Conservation (phyloP, 2,888 invertebrate species). For the Coelinius sp. region DNA sequence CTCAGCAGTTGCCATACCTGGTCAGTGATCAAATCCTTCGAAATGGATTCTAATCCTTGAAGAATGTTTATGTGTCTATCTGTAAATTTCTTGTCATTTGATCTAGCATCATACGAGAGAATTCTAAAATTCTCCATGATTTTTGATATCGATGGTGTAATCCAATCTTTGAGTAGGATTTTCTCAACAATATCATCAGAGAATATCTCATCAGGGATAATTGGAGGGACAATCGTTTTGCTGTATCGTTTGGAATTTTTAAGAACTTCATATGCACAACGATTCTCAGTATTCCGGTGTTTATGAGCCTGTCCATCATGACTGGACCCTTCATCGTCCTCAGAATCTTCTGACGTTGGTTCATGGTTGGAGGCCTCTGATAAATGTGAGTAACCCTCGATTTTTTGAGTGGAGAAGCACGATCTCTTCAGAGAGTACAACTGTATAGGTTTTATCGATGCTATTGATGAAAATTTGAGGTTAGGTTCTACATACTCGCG, state of each 20-base stretch:
- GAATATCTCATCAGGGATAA: constrained; percentile 31
- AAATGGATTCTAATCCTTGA: constrained; percentile 63
- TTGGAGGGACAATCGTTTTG: constrained; percentile 27
- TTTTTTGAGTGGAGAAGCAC: neutral
- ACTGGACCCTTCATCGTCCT: constrained; percentile 48
- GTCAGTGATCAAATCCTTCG: constrained; percentile 73
- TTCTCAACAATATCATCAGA: constrained; percentile 59
- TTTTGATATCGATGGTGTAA: constrained; percentile 57
- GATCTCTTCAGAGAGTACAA: neutral
- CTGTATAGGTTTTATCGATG: neutral
- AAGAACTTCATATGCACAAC: constrained; percentile 70
- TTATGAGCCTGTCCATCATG: too few species aligned
- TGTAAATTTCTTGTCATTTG: constrained; percentile 68
- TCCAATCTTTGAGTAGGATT: constrained; percentile 48
- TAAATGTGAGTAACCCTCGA: neutral
- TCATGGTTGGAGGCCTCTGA: neutral
- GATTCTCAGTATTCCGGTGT: constrained; percentile 68
- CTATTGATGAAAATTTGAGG: constrained; percentile 30
- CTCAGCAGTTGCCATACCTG: constrained; percentile 74
- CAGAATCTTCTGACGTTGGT: neutral
- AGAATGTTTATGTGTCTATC: constrained; percentile 71
- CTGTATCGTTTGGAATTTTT: constrained; percentile 44
- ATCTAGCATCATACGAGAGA: constrained; percentile 67
- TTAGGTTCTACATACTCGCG: constrained; percentile 36
- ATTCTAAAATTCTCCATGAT: constrained; percentile 66